Base-by-base conservation (phyloP, 2,113 vertebrate species). In the Thunnus thynnus region DNA sequence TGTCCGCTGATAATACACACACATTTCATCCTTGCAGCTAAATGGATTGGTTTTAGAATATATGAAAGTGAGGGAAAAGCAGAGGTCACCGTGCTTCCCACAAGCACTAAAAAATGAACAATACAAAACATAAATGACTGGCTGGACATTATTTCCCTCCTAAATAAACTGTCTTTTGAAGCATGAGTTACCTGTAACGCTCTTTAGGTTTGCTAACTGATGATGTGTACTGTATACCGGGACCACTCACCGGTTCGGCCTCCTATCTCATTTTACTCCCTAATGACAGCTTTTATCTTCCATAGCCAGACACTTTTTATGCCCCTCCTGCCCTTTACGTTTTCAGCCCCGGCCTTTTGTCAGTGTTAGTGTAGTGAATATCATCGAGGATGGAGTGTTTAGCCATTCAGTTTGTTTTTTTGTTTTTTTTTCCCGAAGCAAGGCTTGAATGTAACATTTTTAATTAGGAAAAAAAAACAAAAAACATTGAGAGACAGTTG, bases 201-300 rank as follows among this genome's bases (percentile, higher is more conserved):
- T 50, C 17, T 14, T 9, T n/a, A 20, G 22, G 18, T 55, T 66
- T 82, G 80, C 70, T 27, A 61, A 66, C 64, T 66, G 86, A 70
- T 41, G 14, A 58, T 76, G 62, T 73, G 47, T 56, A 41, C 46
- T 27, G 68, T 65, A 18, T 5, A 78, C 55, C 76, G 76, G 74
- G 63, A 72, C 70, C 79, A 67, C 86, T 88, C 85, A 44, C 70
- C 69, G 44, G 55, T 64, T 72, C 66, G 72, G 48, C 82, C 65
- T 79, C 61, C 88, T 57, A 68, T 88, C 90, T 89, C 87, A 85
- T 91, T 92, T 90, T 85, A 86, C 86, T 91, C 89, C 76, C 89
- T 92, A 92, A 93, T 92, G 91, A 94, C 22, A 80, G 88, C 90
- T 92, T 94, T 94, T 94, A 93, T 94, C 92, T 91, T 86, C 86